Base-by-base conservation (phyloP, 2,888 invertebrate species). In the Neoscelio sp. region DNA sequence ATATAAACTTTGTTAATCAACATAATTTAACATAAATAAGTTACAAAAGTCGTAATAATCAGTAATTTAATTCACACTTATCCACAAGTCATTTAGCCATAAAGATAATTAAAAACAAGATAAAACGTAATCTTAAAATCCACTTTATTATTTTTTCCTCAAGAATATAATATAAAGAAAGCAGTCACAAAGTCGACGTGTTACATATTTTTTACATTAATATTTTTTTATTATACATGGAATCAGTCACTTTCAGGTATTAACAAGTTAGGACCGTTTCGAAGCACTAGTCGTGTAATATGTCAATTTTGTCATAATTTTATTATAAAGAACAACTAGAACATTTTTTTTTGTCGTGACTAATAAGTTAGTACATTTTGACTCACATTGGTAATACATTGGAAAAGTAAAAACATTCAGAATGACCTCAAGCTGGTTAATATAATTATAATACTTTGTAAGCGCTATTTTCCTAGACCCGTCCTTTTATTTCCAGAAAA, bases 191-290 rank as follows among this genome's bases (percentile, higher is more conserved):
- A 62, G 15, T 71, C 42, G 38, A 73, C 46, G 58, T 50, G 8
- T 44, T 60, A 50, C 46, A 64, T 46, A 50, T 12, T 54, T 62
- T 70, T 40, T 71, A 71, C 54, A 62, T 74, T 58, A 40, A 64
- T 58, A 73, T 46, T 52, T 62, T 28, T 13, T 62, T 42, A 56
- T 65, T 54, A 46, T 48, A 73, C 56, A 65, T 65, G 65, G 42
- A 33, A 40, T 75, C 67, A 67, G 67, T 75, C 75, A 75, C 44
- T 75, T 65, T 67, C 44, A 52, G 44, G 60, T 67, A 75, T 50
- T 67, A 75, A 77, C 70, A 48, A 64, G 46, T 77, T 77, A 77
- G 77, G 58, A 48, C 77, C 77, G 77, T 77, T 77, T 40, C 17
- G 12, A 77, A 70, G 48, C 64, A 70, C 2, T 65, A 50, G 17